These are phyloP conservation scores for Achatina immaculata DNA, from an alignment of 1,140 invertebrate genomes.

Conservation along the genomic window DNA sequence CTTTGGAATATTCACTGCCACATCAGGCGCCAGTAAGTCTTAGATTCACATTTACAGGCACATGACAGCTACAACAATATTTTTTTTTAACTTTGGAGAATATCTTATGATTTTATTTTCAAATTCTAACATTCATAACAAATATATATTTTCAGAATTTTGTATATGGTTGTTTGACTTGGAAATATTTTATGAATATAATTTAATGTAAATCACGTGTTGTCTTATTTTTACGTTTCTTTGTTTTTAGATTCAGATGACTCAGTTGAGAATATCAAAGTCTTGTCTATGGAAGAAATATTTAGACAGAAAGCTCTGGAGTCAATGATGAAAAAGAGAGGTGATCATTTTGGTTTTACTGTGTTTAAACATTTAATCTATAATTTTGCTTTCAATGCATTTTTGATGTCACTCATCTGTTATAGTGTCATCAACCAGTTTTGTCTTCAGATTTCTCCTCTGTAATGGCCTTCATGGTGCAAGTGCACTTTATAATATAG, in stretches of 20 bases:
- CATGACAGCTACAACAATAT: background rate
- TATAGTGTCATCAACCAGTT: too few relatives aligned
- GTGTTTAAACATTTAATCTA: background rate
- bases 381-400: too few relatives aligned
- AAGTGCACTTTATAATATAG: too few relatives aligned
- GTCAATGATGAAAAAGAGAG: constrained; percentile 38
- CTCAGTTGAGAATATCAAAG: constrained; percentile 35
- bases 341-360: constrained; percentile 10
- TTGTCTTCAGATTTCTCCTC: too few relatives aligned
- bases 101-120: background rate
- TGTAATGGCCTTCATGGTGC: too few relatives aligned
- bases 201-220: background rate
- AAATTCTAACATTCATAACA: background rate
- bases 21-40: too few relatives aligned
- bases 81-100: background rate
- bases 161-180: background rate
- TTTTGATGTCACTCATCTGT: too few relatives aligned
- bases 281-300: constrained; percentile 35
- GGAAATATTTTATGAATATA: background rate
- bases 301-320: constrained; percentile 35
- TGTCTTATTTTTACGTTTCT: background rate
- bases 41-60: too few relatives aligned
- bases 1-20: too few relatives aligned
- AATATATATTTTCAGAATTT: too few relatives aligned
- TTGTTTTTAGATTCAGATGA: constrained; percentile 25